phyloP scores from a whole-genome alignment of 2,888 invertebrate genomes.

The Phania funesta region DNA sequence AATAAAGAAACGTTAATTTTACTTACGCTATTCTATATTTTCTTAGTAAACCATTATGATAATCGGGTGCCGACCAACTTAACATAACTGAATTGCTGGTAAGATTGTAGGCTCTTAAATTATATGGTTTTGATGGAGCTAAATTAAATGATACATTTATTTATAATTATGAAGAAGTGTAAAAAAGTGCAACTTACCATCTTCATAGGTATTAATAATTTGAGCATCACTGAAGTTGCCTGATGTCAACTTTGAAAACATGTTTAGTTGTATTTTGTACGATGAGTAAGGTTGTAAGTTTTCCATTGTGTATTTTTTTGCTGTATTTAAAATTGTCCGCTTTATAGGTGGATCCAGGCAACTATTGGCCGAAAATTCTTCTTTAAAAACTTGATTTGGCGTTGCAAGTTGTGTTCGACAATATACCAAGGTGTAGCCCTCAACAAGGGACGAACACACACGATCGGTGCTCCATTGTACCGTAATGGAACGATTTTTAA shows the following conservation, averaged over 20 bases:
- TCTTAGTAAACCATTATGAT: slow-evolving; percentile 86
- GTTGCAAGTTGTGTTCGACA: slow-evolving; percentile 84
- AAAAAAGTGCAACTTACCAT: slow-evolving; percentile 80
- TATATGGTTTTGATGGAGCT: slow-evolving; percentile 82
- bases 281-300: slow-evolving; percentile 86
- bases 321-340: slow-evolving; percentile 68
- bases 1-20: not conserved
- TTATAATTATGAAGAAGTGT: not conserved
- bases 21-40: slow-evolving; percentile 84
- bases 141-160: slow-evolving; percentile 39
- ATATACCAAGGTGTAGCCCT: slow-evolving; percentile 87
- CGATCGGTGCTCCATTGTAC: slow-evolving; percentile 89
- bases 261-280: slow-evolving; percentile 85
- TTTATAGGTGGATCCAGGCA: slow-evolving; percentile 67
- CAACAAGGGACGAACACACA: slow-evolving; percentile 85
- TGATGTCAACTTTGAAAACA: slow-evolving; percentile 82
- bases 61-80: slow-evolving; percentile 84
- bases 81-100: slow-evolving; percentile 84
- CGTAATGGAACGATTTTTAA: slow-evolving; percentile 79
- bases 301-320: slow-evolving; percentile 81
- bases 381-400: slow-evolving; percentile 13
- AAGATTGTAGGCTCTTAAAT: slow-evolving; percentile 81
- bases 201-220: slow-evolving; percentile 86
- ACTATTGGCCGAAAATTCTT: not conserved
- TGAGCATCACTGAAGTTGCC: slow-evolving; percentile 83